Evolutionary conservation across 2,113 vertebrate genomes (phyloP).

Genomic region (Lasiurus cinereus): DNA sequence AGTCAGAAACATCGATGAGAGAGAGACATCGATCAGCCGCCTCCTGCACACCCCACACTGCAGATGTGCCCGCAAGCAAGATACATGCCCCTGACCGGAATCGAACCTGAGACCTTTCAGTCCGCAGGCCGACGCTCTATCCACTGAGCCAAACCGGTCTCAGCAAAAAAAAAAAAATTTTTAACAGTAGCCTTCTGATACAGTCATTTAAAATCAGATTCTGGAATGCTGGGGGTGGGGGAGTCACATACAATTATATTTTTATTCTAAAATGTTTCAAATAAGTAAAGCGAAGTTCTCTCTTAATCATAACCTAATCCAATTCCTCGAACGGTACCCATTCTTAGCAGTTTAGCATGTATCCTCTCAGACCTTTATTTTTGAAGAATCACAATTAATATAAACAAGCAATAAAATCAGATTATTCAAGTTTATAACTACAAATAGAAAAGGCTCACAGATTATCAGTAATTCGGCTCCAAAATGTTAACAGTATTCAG

Average conservation of each 20-base stretch:
- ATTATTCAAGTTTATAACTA: constrained; percentile 23
- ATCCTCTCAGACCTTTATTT: constrained; percentile 55
- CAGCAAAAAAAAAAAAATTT: no score
- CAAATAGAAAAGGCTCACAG: constrained; percentile 54
- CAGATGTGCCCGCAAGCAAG: no score
- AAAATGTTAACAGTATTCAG: constrained; percentile 36
- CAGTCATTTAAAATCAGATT: constrained; percentile 57
- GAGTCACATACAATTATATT: constrained; percentile 40
- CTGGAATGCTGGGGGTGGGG: background rate
- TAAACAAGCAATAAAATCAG: constrained; percentile 70
- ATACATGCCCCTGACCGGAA: no score
- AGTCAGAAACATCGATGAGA: no score
- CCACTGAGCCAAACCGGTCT: no score
- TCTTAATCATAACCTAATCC: constrained; percentile 5
- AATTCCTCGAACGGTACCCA: background rate
- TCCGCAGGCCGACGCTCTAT: no score
- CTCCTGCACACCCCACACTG: no score
- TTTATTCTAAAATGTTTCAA: constrained; percentile 56
- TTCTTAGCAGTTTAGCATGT: background rate
- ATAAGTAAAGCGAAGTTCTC: background rate
- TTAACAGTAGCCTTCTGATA: background rate
- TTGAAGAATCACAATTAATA: constrained; percentile 53
- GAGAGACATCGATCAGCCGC: no score
- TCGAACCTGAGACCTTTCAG: no score
- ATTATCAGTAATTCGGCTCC: background rate